These are phyloP conservation scores for Lutjanus argentimaculatus DNA, from an alignment of 2,797 vertebrate genomes.

Conservation along the genomic window DNA sequence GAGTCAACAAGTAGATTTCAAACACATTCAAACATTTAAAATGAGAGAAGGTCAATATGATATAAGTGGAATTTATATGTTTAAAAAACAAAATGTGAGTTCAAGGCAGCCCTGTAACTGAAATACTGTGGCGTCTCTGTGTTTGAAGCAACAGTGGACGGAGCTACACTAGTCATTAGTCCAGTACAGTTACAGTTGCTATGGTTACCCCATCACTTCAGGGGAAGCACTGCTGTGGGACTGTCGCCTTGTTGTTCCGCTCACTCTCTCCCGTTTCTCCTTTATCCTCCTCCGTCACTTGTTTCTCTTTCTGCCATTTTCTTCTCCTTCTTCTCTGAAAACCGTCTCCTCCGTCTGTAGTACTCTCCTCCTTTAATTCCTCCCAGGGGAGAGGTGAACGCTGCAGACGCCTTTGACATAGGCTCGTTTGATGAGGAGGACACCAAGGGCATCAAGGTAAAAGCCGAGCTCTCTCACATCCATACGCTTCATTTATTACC, in stretches of 20 bases:
- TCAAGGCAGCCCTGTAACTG: no score
- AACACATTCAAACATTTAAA: no score
- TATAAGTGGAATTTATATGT: no score
- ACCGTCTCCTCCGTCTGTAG: slow-evolving; percentile 73
- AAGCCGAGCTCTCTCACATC: not conserved
- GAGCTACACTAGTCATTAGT: slow-evolving; percentile 15
- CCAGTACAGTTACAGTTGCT: slow-evolving; percentile 41
- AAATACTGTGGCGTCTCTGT: no score
- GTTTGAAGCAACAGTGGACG: not conserved
- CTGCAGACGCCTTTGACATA: slow-evolving; percentile 97
- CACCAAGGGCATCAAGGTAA: slow-evolving; percentile 99
- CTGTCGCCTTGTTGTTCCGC: slow-evolving; percentile 23
- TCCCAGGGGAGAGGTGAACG: slow-evolving; percentile 97
- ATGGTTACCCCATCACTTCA: slow-evolving; percentile 48
- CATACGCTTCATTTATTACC: not conserved
- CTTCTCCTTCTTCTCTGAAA: slow-evolving; percentile 3
- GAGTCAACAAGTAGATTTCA: no score
- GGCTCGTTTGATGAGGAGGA: slow-evolving; percentile 99
- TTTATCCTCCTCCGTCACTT: not conserved
- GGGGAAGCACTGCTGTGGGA: slow-evolving; percentile 11
- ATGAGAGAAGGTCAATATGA: no score
- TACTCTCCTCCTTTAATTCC: slow-evolving; percentile 96
- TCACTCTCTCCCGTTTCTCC: not conserved
- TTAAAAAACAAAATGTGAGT: no score
- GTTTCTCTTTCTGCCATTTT: not conserved